phyloP scores from a whole-genome alignment of 2,888 invertebrate species.

The Trypoxylon attenuatum region DNA sequence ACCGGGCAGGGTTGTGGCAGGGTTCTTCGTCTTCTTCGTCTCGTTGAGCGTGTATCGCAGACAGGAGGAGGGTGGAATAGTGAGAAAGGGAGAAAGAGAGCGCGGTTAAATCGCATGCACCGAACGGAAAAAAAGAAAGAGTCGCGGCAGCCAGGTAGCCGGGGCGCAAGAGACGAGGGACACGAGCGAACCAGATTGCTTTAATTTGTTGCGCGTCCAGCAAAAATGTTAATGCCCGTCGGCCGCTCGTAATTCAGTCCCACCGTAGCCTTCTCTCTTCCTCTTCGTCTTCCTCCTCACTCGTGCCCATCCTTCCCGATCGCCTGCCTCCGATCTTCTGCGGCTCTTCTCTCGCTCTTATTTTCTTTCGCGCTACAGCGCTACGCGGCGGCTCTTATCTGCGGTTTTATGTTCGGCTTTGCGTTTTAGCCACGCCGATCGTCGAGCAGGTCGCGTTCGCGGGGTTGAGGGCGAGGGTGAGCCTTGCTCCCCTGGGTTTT shows the following conservation, averaged over 20 bases:
- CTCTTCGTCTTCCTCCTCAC: constrained; percentile 27
- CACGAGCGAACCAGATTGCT: constrained; percentile 67
- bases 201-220: constrained; percentile 70
- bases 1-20: no score
- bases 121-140: constrained; percentile 19
- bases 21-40: no score
- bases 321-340: constrained; percentile 24
- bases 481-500: constrained; percentile 42
- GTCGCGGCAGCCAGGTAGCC: constrained; percentile 25
- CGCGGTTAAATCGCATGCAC: constrained; percentile 48
- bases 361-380: constrained; percentile 45
- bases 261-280: constrained; percentile 34
- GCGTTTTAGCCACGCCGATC: constrained; percentile 59
- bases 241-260: constrained; percentile 68
- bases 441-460: constrained; percentile 14
- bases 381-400: constrained; percentile 68
- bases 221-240: constrained; percentile 70
- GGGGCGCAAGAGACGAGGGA: constrained; percentile 48
- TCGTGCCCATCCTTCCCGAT: constrained; percentile 25
- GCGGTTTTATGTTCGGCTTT: constrained; percentile 70
- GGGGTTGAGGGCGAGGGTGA: not conserved
- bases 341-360: constrained; percentile 26
- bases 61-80: constrained; percentile 41
- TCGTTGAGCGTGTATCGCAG: constrained; percentile 37
- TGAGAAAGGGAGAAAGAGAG: constrained; percentile 19